Evolutionary conservation across 92 coral and sea anemone genomes (phyloP).

Genomic region (Pocillopora grandis): DNA sequence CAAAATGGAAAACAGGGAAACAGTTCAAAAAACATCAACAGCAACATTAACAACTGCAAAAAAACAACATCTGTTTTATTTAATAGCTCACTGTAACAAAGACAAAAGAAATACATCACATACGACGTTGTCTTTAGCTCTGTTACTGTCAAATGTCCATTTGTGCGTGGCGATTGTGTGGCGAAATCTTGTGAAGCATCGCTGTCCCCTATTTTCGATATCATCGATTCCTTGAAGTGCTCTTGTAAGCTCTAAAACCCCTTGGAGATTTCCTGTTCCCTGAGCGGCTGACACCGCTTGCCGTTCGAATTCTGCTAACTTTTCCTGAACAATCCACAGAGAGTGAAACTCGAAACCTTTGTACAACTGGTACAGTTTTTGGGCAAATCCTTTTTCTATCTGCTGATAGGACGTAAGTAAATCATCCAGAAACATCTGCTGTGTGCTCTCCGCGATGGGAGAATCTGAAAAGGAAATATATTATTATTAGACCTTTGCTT

Average conservation of each 20-base stretch:
- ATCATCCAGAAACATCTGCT: slow-evolving; percentile 33
- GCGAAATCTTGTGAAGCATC: neutral
- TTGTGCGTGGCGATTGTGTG: neutral
- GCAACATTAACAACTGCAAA: neutral
- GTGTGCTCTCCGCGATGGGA: neutral
- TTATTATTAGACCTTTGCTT: no score
- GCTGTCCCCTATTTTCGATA: neutral
- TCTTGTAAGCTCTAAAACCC: no score
- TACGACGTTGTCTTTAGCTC: neutral
- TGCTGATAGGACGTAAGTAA: slow-evolving; percentile 29
- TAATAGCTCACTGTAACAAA: neutral
- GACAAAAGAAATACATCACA: no score
- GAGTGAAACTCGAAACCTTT: slow-evolving; percentile 14
- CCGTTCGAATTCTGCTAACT: no score
- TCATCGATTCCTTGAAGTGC: slow-evolving; percentile 7
- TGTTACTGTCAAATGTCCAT: slow-evolving; percentile 2
- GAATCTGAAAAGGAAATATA: no score
- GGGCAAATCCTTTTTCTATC: slow-evolving; percentile 15
- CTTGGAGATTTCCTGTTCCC: no score
- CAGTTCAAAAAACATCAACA: neutral
- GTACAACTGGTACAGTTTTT: slow-evolving; percentile 22
- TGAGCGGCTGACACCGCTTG: no score
- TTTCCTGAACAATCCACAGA: no score
- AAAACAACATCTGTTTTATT: neutral
- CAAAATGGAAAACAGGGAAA: neutral